Percentiles rank a stretch among this genome's conserved stretches.
Evolutionary conservation across 2,888 invertebrate species (phyloP).

Genomic region (Therioaphis trifolii): DNA sequence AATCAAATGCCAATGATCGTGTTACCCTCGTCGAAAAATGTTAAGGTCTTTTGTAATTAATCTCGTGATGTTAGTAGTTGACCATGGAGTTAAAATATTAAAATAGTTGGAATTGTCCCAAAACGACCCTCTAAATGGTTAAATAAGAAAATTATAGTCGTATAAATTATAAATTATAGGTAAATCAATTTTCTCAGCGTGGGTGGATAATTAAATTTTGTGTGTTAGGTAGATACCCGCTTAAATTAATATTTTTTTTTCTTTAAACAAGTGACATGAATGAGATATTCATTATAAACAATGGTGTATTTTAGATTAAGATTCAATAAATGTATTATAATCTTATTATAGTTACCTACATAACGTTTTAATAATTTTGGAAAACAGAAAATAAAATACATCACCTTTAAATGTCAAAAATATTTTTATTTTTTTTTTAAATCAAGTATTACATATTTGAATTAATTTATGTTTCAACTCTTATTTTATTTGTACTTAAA

Average conservation of each 20-base stretch:
- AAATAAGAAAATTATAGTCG: not conserved
- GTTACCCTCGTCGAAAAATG: conserved; percentile 17
- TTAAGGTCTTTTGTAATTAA: conserved; percentile 16
- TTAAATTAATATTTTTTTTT: not conserved
- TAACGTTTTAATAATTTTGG: not conserved
- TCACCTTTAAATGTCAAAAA: no score
- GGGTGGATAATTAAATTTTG: not conserved
- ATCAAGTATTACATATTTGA: no score
- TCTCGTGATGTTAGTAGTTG: conserved; percentile 19
- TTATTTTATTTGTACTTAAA: not conserved
- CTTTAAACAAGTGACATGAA: not conserved
- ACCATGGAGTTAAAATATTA: conserved; percentile 21
- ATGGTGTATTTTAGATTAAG: not conserved
- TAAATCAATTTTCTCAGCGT: not conserved
- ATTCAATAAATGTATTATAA: not conserved
- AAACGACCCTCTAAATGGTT: not conserved
- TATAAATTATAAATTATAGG: not conserved
- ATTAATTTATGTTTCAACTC: not conserved
- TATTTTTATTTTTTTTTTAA: no score
- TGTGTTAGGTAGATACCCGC: not conserved
- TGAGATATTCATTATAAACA: not conserved
- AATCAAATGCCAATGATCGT: conserved; percentile 43
- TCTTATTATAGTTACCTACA: not conserved
- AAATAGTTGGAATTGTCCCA: conserved; percentile 16
- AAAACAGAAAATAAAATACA: not conserved